Conservation (phyloP, 2,797 vertebrate species). For the Huso huso region DNA sequence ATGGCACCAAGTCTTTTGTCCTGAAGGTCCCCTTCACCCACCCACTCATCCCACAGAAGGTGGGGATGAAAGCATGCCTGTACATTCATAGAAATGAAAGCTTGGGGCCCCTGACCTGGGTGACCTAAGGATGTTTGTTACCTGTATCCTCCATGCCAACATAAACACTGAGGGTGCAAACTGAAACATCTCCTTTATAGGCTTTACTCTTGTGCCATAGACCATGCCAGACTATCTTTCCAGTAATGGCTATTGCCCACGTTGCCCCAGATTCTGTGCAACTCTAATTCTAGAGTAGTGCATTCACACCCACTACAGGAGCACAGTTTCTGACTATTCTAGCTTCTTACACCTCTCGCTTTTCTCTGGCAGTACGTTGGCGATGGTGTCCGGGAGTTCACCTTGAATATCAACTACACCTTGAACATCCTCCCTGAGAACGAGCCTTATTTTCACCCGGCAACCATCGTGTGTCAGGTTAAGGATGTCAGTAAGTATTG, state of each 20-base stretch:
- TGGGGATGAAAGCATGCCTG: slow-evolving; percentile 17
- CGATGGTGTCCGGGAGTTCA: slow-evolving; percentile 43
- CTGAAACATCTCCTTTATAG: no score
- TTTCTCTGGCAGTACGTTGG: not conserved
- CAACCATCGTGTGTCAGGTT: slow-evolving; percentile 35
- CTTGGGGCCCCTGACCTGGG: no score
- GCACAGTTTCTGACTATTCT: not conserved
- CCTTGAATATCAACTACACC: slow-evolving; percentile 56
- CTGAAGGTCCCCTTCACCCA: slow-evolving; percentile 57
- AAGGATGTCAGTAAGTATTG: slow-evolving; percentile 55
- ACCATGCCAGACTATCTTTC: slow-evolving; percentile 7
- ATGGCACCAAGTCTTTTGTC: slow-evolving; percentile 47
- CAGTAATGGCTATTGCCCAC: no score
- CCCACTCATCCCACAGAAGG: slow-evolving; percentile 34
- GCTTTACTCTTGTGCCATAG: no score
- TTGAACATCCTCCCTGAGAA: slow-evolving; percentile 40
- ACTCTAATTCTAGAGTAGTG: no score
- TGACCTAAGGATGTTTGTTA: no score
- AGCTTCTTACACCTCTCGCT: slow-evolving; percentile 31
- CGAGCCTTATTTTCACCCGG: slow-evolving; percentile 34
- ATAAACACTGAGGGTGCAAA: no score
- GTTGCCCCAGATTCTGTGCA: not conserved
- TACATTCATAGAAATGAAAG: no score
- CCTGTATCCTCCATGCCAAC: no score
- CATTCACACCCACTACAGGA: no score